These are phyloP conservation scores for Larimichthys crocea DNA, from an alignment of 2,113 vertebrate genomes.

Conservation along the genomic window DNA sequence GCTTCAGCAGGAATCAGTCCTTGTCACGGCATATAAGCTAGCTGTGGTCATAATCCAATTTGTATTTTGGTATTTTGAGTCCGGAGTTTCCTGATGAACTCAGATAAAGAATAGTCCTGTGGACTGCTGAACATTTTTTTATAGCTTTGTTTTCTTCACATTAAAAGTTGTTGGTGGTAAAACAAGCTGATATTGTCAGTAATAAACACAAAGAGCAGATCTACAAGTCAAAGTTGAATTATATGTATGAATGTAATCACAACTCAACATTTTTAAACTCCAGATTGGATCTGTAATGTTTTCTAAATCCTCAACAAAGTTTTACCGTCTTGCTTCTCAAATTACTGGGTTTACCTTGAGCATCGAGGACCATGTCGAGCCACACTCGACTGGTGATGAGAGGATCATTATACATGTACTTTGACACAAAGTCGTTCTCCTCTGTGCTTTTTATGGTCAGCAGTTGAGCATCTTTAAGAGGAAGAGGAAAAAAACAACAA, in stretches of 20 bases:
- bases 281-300: background rate
- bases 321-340: background rate
- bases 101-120: too few relatives aligned
- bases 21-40: too few relatives aligned
- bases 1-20: too few relatives aligned
- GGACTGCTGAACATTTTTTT: too few relatives aligned
- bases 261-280: background rate
- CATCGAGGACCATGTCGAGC: constrained; percentile 85
- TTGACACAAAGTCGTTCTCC: constrained; percentile 92
- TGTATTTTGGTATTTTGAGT: too few relatives aligned
- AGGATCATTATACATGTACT: constrained; percentile 84
- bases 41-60: too few relatives aligned
- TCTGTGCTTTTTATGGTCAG: constrained; percentile 88
- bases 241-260: background rate
- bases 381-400: constrained; percentile 90
- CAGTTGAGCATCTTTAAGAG: constrained; percentile 85
- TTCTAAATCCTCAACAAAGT: background rate
- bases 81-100: too few relatives aligned
- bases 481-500: background rate
- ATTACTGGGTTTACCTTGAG: constrained; percentile 77
- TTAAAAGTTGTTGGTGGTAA: too few relatives aligned
- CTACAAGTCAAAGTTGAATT: background rate
- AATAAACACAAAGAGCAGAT: background rate
- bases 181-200: background rate
- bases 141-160: too few relatives aligned